Percentiles rank a stretch among this genome's conserved stretches.
phyloP scores from a whole-genome alignment of 2,888 invertebrate genomes.

The Pristionchus japonicus region DNA sequence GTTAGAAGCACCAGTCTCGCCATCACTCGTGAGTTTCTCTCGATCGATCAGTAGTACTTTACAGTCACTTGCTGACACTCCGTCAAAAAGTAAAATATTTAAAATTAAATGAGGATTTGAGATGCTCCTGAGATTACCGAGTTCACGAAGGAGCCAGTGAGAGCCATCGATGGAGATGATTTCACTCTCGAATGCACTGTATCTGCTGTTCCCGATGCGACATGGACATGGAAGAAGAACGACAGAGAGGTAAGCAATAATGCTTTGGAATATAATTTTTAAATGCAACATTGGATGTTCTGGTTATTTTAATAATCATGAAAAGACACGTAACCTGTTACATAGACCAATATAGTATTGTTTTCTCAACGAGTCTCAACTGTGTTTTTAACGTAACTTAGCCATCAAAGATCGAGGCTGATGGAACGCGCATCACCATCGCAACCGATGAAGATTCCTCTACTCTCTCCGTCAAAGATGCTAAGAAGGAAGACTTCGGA shows the following conservation, averaged over 20 bases:
- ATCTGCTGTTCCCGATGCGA: constrained; percentile 62
- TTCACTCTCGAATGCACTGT: constrained; percentile 61
- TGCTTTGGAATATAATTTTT: no score
- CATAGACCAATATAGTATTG: no score
- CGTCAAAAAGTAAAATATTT: no score
- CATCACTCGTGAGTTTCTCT: constrained; percentile 58
- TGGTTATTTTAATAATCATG: no score
- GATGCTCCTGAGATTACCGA: constrained; percentile 47
- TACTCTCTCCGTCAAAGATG: constrained; percentile 52
- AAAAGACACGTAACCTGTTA: no score
- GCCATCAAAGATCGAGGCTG: constrained; percentile 55
- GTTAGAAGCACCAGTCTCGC: constrained; percentile 55
- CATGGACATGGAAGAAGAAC: constrained; percentile 60
- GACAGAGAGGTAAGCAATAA: constrained; percentile 59
- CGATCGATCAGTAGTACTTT: background rate
- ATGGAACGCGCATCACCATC: constrained; percentile 56
- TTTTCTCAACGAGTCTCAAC: no score
- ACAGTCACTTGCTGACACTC: no score
- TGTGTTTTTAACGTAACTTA: no score
- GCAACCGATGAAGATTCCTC: constrained; percentile 51
- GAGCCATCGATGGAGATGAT: constrained; percentile 57
- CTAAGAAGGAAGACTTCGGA: constrained; percentile 57
- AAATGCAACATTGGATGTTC: no score
- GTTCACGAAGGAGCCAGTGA: constrained; percentile 24
- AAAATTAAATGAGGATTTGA: background rate